These are phyloP conservation scores for Malurus leucopterus DNA, from an alignment of 2,797 vertebrate species.

Conservation along the genomic window DNA sequence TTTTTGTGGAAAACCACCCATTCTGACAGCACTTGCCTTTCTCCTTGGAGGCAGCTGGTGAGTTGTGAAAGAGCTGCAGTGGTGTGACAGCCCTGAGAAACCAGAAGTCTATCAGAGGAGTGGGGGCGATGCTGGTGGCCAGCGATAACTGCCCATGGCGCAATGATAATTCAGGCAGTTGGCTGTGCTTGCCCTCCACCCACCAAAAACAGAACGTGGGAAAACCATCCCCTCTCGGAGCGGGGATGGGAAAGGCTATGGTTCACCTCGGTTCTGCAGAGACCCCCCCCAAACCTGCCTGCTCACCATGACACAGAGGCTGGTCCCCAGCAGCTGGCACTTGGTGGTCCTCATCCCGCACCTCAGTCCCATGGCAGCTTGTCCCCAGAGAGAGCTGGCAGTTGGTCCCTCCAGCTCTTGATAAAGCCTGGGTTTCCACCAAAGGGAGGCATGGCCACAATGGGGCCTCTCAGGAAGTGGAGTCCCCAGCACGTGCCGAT, in stretches of 20 bases:
- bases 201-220: neutral
- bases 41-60: neutral
- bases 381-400: neutral
- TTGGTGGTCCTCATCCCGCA: conserved; percentile 49
- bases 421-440: conserved; percentile 32
- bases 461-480: conserved; percentile 54
- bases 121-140: neutral
- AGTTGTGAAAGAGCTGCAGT: neutral
- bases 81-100: neutral
- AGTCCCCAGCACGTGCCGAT: neutral
- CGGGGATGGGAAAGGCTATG: neutral
- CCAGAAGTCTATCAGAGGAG: neutral
- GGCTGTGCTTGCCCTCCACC: neutral
- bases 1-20: neutral
- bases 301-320: conserved; percentile 67
- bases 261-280: neutral
- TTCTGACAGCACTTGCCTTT: neutral
- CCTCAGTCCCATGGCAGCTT: conserved; percentile 25
- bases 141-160: neutral
- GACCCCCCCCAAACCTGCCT: neutral
- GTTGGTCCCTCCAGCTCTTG: conserved; percentile 10
- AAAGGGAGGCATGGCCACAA: conserved; percentile 11
- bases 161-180: conserved; percentile 3
- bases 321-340: conserved; percentile 65
- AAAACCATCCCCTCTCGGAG: neutral